phyloP scores from a whole-genome alignment of 2,797 vertebrate genomes.

The Propithecus deckenii region DNA sequence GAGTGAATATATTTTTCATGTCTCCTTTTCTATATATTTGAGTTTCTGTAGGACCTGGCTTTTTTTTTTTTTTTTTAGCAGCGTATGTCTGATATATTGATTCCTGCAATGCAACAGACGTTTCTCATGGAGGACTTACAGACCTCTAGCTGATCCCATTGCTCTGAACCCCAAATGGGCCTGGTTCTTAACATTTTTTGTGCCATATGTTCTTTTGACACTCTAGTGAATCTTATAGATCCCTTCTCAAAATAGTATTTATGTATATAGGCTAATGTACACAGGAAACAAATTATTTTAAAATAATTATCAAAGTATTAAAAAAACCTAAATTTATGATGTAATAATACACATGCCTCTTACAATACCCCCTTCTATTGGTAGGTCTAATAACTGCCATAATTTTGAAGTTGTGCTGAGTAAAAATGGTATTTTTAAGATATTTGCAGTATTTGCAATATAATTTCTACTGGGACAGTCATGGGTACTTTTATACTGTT shows the following conservation, averaged over 20 bases:
- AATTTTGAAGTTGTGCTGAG: not conserved
- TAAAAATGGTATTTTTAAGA: not conserved
- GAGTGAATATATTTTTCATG: not conserved
- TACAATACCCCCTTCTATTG: not conserved
- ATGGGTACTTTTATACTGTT: not conserved
- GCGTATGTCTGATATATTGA: too few species aligned
- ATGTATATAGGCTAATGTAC: not conserved
- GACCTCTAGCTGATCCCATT: not conserved
- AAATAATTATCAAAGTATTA: not conserved
- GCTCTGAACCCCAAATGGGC: not conserved
- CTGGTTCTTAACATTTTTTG: not conserved
- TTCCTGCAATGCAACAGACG: too few species aligned
- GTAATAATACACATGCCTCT: not conserved
- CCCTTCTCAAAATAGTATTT: not conserved
- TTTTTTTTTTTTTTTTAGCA: not conserved
- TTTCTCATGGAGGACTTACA: not conserved
- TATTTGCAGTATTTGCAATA: not conserved
- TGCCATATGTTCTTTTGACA: not conserved
- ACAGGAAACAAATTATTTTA: not conserved
- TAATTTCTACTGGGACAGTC: not conserved
- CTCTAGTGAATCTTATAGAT: not conserved
- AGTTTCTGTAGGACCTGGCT: not conserved
- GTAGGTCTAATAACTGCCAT: not conserved
- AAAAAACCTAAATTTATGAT: not conserved
- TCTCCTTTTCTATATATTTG: not conserved